Evolutionary conservation across 2,113 vertebrate genomes (phyloP).

Genomic region (Lampris incognitus): DNA sequence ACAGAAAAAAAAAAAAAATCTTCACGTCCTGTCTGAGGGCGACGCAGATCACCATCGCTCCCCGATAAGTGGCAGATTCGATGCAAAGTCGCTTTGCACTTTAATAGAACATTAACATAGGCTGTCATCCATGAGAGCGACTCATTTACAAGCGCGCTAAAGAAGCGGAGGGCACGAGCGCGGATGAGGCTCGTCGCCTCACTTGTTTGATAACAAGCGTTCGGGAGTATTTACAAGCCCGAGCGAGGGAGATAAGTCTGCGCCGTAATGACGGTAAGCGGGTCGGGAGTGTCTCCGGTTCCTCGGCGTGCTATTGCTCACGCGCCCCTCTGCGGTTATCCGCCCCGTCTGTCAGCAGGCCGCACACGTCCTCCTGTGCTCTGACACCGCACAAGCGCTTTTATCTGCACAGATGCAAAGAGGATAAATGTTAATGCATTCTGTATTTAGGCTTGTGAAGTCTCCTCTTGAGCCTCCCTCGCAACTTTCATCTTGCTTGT

Average conservation of each 20-base stretch:
- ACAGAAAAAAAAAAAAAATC: conserved; percentile 43
- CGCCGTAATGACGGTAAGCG: conserved; percentile 72
- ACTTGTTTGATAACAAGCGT: conserved; percentile 71
- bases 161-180: conserved; percentile 57
- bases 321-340: conserved; percentile 51
- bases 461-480: neutral
- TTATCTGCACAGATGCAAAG: neutral
- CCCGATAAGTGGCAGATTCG: conserved; percentile 69
- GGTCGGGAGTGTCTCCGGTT: conserved; percentile 59
- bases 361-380: neutral
- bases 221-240: conserved; percentile 74
- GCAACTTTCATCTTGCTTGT: neutral
- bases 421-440: conserved; percentile 3
- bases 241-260: conserved; percentile 68
- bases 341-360: conserved; percentile 42
- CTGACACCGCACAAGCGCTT: neutral
- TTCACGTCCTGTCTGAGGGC: conserved; percentile 9
- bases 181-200: conserved; percentile 65
- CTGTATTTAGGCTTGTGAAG: conserved; percentile 13
- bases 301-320: conserved; percentile 49
- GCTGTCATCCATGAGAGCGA: conserved; percentile 76
- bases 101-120: conserved; percentile 68
- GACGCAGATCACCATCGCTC: conserved; percentile 53
- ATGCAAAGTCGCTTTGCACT: conserved; percentile 54
- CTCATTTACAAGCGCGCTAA: conserved; percentile 69